Conservation (phyloP, 2,113 vertebrate species). For the Myiopsitta monachus region DNA sequence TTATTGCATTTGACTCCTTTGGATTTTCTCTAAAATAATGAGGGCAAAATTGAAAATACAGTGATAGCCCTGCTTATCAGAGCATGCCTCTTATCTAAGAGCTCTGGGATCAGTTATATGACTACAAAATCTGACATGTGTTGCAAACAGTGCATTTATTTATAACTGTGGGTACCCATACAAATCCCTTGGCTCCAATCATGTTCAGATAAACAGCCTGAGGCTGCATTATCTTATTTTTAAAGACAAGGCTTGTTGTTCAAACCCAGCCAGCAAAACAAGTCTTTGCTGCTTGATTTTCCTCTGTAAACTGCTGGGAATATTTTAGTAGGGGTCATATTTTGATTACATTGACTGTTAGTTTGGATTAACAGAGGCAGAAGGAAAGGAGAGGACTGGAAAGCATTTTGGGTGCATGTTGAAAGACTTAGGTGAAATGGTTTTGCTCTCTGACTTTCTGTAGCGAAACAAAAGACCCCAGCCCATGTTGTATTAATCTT, state of each 20-base stretch:
- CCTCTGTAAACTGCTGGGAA: background rate
- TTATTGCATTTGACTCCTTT: background rate
- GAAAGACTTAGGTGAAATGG: background rate
- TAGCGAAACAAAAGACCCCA: background rate
- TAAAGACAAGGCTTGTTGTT: background rate
- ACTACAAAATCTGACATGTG: background rate
- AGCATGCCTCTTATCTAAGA: background rate
- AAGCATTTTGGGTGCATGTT: background rate
- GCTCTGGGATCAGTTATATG: background rate
- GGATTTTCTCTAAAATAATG: slow-evolving; percentile 17
- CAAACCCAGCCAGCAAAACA: background rate
- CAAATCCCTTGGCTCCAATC: background rate
- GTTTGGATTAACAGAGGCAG: background rate
- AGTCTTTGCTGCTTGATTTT: background rate
- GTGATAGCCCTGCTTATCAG: background rate
- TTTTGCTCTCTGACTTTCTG: background rate
- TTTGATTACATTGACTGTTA: background rate
- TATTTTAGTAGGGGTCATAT: background rate
- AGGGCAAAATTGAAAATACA: background rate
- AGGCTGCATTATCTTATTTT: slow-evolving; percentile 23
- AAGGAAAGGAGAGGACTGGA: background rate
- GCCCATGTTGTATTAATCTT: background rate
- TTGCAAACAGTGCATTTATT: slow-evolving; percentile 15
- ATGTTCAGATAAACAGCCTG: background rate
- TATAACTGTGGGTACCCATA: background rate